Evolutionary conservation across 1,140 invertebrate species (phyloP).

Genomic region (Homalodisca vitripennis): DNA sequence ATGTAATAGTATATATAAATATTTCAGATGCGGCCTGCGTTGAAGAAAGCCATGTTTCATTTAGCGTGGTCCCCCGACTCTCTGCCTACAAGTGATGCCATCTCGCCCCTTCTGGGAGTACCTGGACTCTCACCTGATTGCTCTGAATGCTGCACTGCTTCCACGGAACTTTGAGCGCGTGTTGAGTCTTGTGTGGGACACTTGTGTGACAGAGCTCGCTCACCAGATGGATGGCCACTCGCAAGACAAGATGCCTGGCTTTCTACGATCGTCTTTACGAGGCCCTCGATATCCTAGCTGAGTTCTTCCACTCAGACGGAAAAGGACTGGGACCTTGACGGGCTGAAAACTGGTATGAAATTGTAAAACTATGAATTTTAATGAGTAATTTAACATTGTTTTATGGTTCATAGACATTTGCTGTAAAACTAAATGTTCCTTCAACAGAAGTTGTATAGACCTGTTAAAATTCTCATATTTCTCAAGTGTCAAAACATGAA

Average conservation of each 20-base stretch:
- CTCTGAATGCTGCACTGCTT: conserved; percentile 74
- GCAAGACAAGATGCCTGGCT: conserved; percentile 67
- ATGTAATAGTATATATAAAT: too few relatives aligned
- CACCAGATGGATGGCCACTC: conserved; percentile 74
- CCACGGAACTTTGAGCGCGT: conserved; percentile 79
- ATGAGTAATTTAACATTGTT: too few relatives aligned
- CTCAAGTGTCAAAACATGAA: too few relatives aligned
- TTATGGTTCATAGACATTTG: too few relatives aligned
- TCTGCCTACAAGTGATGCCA: conserved; percentile 79
- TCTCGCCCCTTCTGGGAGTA: conserved; percentile 85
- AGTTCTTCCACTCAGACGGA: conserved; percentile 87
- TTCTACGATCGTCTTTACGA: conserved; percentile 86
- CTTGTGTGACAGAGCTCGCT: conserved; percentile 75
- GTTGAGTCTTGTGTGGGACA: conserved; percentile 74
- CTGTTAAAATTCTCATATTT: too few relatives aligned
- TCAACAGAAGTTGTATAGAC: too few relatives aligned
- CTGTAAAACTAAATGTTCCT: too few relatives aligned
- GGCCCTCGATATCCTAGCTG: conserved; percentile 77
- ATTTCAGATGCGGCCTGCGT: conserved; percentile 72
- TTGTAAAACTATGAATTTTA: too few relatives aligned
- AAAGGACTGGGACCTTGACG: conserved; percentile 77
- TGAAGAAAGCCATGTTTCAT: conserved; percentile 91
- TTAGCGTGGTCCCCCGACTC: conserved; percentile 94
- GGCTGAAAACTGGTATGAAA: conserved; percentile 64
- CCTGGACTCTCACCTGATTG: conserved; percentile 76